Percentiles rank a stretch among this genome's conserved stretches.
phyloP scores from a whole-genome alignment of 2,888 invertebrate species.

The Hipparchia semele region DNA sequence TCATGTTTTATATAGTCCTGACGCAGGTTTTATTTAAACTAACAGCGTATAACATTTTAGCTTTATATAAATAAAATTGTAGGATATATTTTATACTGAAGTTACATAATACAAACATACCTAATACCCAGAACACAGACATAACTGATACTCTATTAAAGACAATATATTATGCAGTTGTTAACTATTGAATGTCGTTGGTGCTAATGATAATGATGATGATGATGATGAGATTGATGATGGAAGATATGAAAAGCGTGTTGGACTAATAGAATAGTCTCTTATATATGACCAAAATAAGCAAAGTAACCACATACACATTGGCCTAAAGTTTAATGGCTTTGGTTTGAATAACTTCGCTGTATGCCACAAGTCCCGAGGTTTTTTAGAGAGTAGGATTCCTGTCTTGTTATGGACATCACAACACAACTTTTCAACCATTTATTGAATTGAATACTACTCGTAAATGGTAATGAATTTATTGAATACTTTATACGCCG shows the following conservation, averaged over 20 bases:
- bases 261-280: no score
- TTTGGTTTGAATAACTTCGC: background rate
- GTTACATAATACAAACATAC: background rate
- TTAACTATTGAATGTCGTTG: no score
- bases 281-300: no score
- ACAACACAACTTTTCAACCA: constrained; percentile 6
- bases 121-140: no score
- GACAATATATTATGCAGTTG: no score
- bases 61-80: background rate
- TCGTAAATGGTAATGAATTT: constrained; percentile 12
- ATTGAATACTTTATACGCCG: background rate
- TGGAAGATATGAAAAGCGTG: no score
- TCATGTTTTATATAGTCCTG: constrained; percentile 1
- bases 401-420: constrained; percentile 2
- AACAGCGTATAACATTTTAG: constrained; percentile 4
- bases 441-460: constrained; percentile 7
- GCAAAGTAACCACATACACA: no score
- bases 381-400: background rate
- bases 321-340: no score
- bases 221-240: no score
- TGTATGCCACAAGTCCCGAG: background rate
- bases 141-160: no score
- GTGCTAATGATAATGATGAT: no score
- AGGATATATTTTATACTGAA: background rate
- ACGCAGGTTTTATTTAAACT: background rate